These are phyloP conservation scores for Myotis davidii DNA, from an alignment of 2,113 vertebrate genomes.

Conservation along the genomic window DNA sequence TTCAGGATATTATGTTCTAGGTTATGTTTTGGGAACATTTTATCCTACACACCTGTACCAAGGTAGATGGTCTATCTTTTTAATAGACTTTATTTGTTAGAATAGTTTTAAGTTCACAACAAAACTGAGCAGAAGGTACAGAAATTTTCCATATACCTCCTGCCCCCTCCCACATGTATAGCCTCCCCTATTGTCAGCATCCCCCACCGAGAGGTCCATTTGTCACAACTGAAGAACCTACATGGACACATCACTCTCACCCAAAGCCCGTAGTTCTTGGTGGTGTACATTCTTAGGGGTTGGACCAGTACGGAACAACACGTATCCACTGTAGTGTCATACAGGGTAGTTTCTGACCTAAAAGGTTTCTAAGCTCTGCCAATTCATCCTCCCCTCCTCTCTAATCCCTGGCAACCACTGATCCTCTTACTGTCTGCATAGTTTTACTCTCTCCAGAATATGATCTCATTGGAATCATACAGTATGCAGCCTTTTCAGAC, in stretches of 20 bases:
- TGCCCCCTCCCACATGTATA: background rate
- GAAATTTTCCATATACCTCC: background rate
- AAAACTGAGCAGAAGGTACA: background rate
- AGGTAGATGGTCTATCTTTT: background rate
- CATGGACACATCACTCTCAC: background rate
- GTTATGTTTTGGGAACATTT: conserved; percentile 73
- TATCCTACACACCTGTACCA: conserved; percentile 52
- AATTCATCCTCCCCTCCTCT: background rate
- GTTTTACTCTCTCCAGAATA: background rate
- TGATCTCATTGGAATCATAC: background rate
- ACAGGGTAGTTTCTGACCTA: background rate
- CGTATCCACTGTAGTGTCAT: background rate
- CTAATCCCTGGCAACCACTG: background rate
- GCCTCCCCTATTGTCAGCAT: background rate
- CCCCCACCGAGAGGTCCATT: background rate
- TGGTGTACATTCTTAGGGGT: background rate
- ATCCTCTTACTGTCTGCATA: background rate
- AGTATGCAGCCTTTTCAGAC: background rate
- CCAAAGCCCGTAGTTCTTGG: background rate
- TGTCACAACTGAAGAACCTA: background rate
- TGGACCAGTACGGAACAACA: background rate
- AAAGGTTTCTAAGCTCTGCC: background rate
- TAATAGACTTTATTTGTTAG: background rate
- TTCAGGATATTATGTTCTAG: conserved; percentile 59
- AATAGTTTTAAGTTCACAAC: background rate